A percentile compares a stretch with the other conserved stretches of the same genome.
phyloP scores from a whole-genome alignment of 2,113 vertebrate genomes.

The Chiloscyllium plagiosum region DNA sequence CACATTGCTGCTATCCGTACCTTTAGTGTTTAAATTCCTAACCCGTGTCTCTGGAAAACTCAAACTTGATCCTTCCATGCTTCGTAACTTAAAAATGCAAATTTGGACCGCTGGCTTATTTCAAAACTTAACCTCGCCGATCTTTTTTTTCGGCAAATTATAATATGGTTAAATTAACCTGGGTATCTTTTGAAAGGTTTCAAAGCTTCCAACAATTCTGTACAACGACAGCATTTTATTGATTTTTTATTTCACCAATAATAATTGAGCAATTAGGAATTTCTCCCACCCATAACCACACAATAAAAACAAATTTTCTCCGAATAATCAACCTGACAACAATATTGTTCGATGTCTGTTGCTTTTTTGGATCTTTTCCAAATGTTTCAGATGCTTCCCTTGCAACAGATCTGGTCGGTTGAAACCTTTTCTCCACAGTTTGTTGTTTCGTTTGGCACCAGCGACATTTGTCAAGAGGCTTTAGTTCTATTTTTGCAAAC shows the following conservation, averaged over 20 bases:
- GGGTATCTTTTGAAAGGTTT: not conserved
- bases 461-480: slow-evolving; percentile 48
- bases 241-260: not conserved
- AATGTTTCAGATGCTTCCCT: slow-evolving; percentile 72
- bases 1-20: not conserved
- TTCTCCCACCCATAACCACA: slow-evolving; percentile 56
- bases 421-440: slow-evolving; percentile 58
- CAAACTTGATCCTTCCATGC: not conserved
- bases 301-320: slow-evolving; percentile 61
- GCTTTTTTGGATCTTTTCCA: slow-evolving; percentile 77
- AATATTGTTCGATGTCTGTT: slow-evolving; percentile 70
- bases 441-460: slow-evolving; percentile 42
- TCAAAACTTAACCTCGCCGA: not conserved
- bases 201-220: not conserved
- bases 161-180: not conserved
- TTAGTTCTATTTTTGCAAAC: slow-evolving; percentile 68
- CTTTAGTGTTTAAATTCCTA: not conserved
- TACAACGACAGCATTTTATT: not conserved
- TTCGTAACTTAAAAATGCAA: not conserved
- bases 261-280: slow-evolving; percentile 26
- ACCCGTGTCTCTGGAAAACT: not conserved
- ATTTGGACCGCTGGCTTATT: not conserved
- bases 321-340: slow-evolving; percentile 77
- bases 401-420: slow-evolving; percentile 60
- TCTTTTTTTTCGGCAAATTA: not conserved